Evolutionary conservation across 1,140 invertebrate genomes (phyloP).

Genomic region (Asobara japonica): DNA sequence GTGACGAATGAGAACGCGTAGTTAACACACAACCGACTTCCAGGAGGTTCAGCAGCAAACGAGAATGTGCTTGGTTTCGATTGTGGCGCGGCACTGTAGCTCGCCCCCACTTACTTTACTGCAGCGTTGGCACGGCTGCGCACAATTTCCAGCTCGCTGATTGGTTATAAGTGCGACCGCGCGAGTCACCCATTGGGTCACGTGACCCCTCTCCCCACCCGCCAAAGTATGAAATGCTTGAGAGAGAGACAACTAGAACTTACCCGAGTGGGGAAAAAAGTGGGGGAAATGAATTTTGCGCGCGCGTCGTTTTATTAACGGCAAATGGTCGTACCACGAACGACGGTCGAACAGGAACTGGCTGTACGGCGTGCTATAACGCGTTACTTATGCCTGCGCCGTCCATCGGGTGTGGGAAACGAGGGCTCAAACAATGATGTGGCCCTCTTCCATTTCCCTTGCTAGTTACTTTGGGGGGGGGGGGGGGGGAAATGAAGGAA

Average conservation of each 20-base stretch:
- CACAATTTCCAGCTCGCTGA: conserved; percentile 38
- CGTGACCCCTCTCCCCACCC: too few relatives aligned
- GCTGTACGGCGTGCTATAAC: conserved; percentile 47
- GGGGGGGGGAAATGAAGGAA: background rate
- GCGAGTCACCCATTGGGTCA: conserved; percentile 10
- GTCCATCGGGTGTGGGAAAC: conserved; percentile 12
- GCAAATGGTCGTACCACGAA: conserved; percentile 5
- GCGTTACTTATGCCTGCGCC: conserved; percentile 51
- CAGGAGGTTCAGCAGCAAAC: conserved; percentile 56
- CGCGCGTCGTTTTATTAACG: background rate
- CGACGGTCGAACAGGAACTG: conserved; percentile 51
- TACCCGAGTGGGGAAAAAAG: background rate
- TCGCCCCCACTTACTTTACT: conserved; percentile 42
- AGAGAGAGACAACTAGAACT: background rate
- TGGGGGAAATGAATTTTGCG: background rate
- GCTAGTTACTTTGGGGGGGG: background rate
- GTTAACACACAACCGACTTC: conserved; percentile 49
- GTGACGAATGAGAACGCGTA: background rate
- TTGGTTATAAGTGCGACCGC: conserved; percentile 19
- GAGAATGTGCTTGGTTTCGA: conserved; percentile 53
- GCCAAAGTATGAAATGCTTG: background rate
- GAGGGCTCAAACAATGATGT: conserved; percentile 6
- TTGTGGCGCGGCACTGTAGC: conserved; percentile 56
- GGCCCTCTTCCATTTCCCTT: background rate
- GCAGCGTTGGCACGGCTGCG: conserved; percentile 42